A percentile compares a stretch with the other conserved stretches of the same genome.
Conservation (phyloP, 2,888 invertebrate genomes). For the Leptogaster cylindrica region DNA sequence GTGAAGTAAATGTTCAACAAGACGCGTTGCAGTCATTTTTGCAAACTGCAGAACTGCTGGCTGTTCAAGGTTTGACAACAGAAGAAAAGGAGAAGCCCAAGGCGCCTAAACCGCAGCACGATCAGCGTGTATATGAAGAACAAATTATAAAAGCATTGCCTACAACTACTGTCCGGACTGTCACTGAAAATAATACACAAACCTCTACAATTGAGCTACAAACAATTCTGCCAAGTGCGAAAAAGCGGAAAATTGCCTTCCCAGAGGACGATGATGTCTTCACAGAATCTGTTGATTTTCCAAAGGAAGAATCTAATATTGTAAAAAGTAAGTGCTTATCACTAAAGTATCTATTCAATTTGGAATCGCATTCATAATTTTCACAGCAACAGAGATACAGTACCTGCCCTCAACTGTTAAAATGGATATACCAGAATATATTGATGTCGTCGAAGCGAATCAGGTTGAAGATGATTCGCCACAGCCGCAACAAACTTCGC, state of each 20-base stretch:
- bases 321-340: conserved; percentile 57
- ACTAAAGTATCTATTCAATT: neutral
- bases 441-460: conserved; percentile 61
- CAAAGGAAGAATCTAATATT: conserved; percentile 57
- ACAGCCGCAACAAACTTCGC: conserved; percentile 55
- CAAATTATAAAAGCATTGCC: conserved; percentile 61
- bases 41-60: conserved; percentile 77
- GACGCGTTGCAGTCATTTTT: conserved; percentile 79
- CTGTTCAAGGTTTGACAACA: conserved; percentile 77
- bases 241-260: conserved; percentile 61
- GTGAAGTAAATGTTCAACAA: conserved; percentile 82
- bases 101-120: conserved; percentile 55
- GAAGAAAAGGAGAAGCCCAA: conserved; percentile 61
- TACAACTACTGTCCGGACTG: conserved; percentile 50
- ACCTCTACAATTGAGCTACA: conserved; percentile 43
- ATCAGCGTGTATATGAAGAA: conserved; percentile 49
- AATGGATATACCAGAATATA: conserved; percentile 66
- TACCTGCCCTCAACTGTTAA: conserved; percentile 63
- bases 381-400: conserved; percentile 60
- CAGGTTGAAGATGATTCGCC: conserved; percentile 55
- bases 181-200: conserved; percentile 43
- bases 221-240: conserved; percentile 46
- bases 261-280: conserved; percentile 61
- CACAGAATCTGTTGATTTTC: conserved; percentile 59
- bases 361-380: too few relatives aligned